phyloP scores from a whole-genome alignment of 1,140 invertebrate species.

The Apolygus lucorum region DNA sequence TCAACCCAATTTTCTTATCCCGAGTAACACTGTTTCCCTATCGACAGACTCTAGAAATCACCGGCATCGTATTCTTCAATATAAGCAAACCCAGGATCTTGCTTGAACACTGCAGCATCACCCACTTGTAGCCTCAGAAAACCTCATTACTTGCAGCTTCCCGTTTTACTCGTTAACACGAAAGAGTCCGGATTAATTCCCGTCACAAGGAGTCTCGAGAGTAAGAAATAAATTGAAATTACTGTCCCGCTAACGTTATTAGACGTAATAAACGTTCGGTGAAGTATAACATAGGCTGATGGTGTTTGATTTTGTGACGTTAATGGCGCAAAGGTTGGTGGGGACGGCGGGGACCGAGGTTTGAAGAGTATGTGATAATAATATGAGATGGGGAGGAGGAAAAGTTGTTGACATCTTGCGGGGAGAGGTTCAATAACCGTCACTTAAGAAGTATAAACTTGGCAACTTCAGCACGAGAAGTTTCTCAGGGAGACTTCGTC shows the following conservation, averaged over 20 bases:
- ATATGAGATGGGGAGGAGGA: not conserved
- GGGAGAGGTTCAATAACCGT: slow-evolving; percentile 11
- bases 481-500: not conserved
- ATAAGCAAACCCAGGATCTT: too few relatives aligned
- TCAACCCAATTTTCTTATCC: too few relatives aligned
- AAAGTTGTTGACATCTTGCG: slow-evolving; percentile 13
- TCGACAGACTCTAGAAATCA: too few relatives aligned
- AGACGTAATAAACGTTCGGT: not conserved
- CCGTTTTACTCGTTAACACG: too few relatives aligned
- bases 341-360: not conserved
- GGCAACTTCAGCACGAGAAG: not conserved
- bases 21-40: too few relatives aligned
- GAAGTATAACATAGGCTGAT: not conserved
- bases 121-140: too few relatives aligned
- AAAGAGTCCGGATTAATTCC: not conserved
- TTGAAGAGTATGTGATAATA: not conserved
- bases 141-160: too few relatives aligned
- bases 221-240: not conserved
- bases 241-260: not conserved
- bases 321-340: not conserved
- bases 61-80: too few relatives aligned
- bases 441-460: not conserved
- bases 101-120: too few relatives aligned
- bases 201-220: not conserved
- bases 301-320: not conserved